Base-by-base conservation (phyloP, 2,888 invertebrate species). In the Thecocarcelia acutangulata region DNA sequence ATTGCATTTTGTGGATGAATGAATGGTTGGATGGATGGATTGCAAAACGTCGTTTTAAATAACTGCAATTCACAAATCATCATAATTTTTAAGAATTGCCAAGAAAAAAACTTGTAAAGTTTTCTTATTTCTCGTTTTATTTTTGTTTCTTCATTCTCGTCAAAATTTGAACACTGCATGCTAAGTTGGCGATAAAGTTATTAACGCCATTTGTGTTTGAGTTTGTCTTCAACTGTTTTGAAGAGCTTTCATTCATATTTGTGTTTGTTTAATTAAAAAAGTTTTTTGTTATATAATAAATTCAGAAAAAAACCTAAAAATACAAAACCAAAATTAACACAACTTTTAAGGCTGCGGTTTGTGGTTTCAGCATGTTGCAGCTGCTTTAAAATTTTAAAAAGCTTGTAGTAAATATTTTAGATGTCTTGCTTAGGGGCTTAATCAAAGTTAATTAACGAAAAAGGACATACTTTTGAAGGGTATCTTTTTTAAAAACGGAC, bases 61-160 rank as follows among this genome's bases (percentile, higher is more conserved):
- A 52, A 66, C 64, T 66, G 66, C 44, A 37, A 59, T 68, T 64
- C 42, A 33, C 42, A 78, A 61, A 52, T 74, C 48, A 56, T 56
- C 15, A 56, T 48, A 64, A 56, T 63, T 46, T 63, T 15, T 19
- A 21, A n/a, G 42, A 46, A 46, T 13, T 63, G 2, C 9, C 6
- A 5, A 15, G 13, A 17, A 1, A 21, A 52, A 69, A 21, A 48
- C 12, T 48, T 46, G 33, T 3, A 58, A 58, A 58, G 33, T 70
- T 48, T 70, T 13, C 1, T 17, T 33, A 11, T 2, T 17, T 3
- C 24, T 24, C 0, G 9, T 17, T 17, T 42, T 40, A 15, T 46
- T 33, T 3, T 33, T 33, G 33, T 33, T 33, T 33, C 33, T 48
- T 48, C 21, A 37, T 42, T 58, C 17, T 37, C 28, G 33, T 28